These are phyloP conservation scores for Reinhardtius hippoglossoides DNA, from an alignment of 2,113 vertebrate species.

Conservation along the genomic window DNA sequence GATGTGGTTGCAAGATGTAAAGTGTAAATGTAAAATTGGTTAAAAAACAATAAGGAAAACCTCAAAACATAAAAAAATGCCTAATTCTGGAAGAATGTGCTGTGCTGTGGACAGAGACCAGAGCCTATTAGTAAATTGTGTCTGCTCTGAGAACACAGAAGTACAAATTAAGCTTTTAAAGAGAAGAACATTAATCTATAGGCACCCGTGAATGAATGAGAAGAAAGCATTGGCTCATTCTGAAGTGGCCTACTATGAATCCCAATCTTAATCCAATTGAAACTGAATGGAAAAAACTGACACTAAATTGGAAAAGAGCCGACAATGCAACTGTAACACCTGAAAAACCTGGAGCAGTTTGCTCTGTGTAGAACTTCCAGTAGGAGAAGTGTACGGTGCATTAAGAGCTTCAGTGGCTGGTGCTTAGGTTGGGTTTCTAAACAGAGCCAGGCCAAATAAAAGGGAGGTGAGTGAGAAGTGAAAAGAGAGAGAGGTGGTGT, in stretches of 20 bases:
- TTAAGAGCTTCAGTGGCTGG: not conserved
- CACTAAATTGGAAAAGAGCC: too few relatives aligned
- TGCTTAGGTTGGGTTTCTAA: constrained; percentile 13
- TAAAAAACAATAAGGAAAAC: too few relatives aligned
- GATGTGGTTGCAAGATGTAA: too few relatives aligned
- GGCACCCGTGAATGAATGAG: not conserved
- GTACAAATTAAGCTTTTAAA: not conserved
- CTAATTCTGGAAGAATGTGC: too few relatives aligned
- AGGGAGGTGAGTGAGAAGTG: not conserved
- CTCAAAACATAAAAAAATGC: too few relatives aligned
- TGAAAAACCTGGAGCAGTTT: too few relatives aligned
- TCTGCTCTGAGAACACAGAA: not conserved
- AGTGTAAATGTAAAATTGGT: too few relatives aligned
- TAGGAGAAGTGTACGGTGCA: not conserved
- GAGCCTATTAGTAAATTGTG: not conserved
- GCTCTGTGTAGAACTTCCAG: not conserved
- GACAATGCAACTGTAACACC: not conserved
- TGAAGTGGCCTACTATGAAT: not conserved
- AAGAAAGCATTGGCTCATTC: not conserved
- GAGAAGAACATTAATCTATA: not conserved
- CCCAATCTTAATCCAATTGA: not conserved
- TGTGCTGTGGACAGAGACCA: too few relatives aligned
- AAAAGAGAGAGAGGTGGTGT: not conserved
- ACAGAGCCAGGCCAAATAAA: constrained; percentile 1
- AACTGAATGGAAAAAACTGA: not conserved